Conservation (phyloP, 1,140 invertebrate species). For the Arion vulgaris region DNA sequence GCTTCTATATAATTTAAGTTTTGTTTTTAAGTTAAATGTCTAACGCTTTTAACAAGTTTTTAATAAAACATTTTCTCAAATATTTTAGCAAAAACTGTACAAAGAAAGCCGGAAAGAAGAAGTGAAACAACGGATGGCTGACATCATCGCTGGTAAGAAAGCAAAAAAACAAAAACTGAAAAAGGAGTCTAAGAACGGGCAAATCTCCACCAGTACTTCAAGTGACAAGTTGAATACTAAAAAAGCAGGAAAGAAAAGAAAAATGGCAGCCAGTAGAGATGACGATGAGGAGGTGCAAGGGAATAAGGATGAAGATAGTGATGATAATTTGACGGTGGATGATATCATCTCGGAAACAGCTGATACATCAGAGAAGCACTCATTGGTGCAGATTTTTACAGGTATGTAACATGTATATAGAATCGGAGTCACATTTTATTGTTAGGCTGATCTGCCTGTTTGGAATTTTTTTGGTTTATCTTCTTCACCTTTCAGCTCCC, state of each 20-base stretch:
- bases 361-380: conserved; percentile 46
- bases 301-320: conserved; percentile 40
- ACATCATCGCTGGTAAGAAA: conserved; percentile 80
- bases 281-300: background rate
- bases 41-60: too few relatives aligned
- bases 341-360: conserved; percentile 50
- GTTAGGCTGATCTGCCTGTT: too few relatives aligned
- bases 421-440: too few relatives aligned
- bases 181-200: background rate
- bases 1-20: too few relatives aligned
- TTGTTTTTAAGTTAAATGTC: too few relatives aligned
- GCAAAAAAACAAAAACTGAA: conserved; percentile 73
- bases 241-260: background rate
- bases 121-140: conserved; percentile 75
- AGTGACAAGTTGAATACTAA: background rate
- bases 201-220: background rate
- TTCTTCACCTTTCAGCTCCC: too few relatives aligned
- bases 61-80: background rate
- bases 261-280: background rate
- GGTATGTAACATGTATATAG: too few relatives aligned
- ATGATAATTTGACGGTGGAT: conserved; percentile 56
- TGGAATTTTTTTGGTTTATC: too few relatives aligned
- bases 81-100: conserved; percentile 73
- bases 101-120: conserved; percentile 77
- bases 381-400: conserved; percentile 69